Evolutionary conservation across 2,888 invertebrate species (phyloP), one percentile per base, ranked within the genome.

Genomic region (Callosobruchus maculatus): DNA sequence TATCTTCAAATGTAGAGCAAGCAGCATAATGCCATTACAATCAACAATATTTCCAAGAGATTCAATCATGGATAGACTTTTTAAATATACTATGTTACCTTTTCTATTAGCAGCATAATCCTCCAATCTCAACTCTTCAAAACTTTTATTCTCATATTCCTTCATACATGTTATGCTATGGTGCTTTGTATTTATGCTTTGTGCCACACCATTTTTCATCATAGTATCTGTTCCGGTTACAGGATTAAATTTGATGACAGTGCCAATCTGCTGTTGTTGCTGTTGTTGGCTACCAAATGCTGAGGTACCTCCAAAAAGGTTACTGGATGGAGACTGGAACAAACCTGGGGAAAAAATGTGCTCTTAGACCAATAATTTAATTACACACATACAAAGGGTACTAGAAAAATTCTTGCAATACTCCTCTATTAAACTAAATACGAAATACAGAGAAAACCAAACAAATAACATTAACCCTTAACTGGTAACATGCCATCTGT

Each of bases 91-190:
- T 26, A 26, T 26, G 26, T 26, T 72, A 67, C 97, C 97, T 88
- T 98, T 98, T 2, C 98, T 89, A 72, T 96, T 96, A 0, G 95
- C 95, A 22, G 91, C 87, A 86, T 99, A 99, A 87, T 99, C 99
- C 84, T 99, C 99, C 73, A 94, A 88, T 13, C 99, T 91, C 72
- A 99, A 88, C 86, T 99, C 99, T 87, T 99, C 99, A 22, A 99
- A 87, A 0, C 97, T 97, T 86, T 99, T 99, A 71, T 86, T 87
- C 84, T 99, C 98, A 85, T 99, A 99, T 85, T 99, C 98, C 88
- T 98, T 97, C 99, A 99, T 99, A 75, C 97, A 97, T 0, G 97
- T 97, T 76, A 99, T 98, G 86, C 98, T 98, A 85, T 98, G 96
- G 85, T 98, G 97, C 81, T 96, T 93, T 0, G 98, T 99, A 81